Evolutionary conservation across 2,113 vertebrate genomes (phyloP), one percentile per base, ranked within the genome.

Genomic region (Heterocephalus glaber): DNA sequence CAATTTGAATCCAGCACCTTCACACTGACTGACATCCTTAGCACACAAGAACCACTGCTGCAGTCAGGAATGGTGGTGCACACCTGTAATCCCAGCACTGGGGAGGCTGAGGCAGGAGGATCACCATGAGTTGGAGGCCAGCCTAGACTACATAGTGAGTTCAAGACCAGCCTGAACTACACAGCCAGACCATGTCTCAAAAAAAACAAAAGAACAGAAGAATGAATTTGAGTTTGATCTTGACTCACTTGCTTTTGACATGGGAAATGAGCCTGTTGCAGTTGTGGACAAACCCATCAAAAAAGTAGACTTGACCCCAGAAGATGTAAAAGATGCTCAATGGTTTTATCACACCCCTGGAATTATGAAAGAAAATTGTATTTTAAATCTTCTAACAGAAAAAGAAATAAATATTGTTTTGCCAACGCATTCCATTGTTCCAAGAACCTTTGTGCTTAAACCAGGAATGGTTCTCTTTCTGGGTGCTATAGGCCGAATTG

Each of bases 331-430:
- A 97, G 99, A 99, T 85, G 99, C 99, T 91, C 99, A 98, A 96
- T 99, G 99, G 99, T 98, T 99, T 97, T 98, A 98, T 77, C 99
- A 99, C 97, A 99, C 99, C 0, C 99, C 99, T 1, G 99, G 99
- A n/a, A 99, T 99, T 98, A 91, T 99, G 92, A 99, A 99, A 95
- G 99, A 99, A 52, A 92, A 97, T n/a, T n/a, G n/a, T n/a, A 97
- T 99, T 96, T 99, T 99, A 93, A 98, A 97, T 94, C 95, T 99
- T 92, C 96, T 99, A 92, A 99, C 98, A 20, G 99, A 99, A 66
- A 98, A 99, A 96, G 99, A 99, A 98, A 98, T 99, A 93, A 99
- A 98, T 94, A 52, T 98, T 61, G 99, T 99, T 97, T 98, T 99
- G 94, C 99, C 99, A 8, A 98, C 98, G 8, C 87, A 93, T 14